Conservation (phyloP, 1,140 invertebrate genomes). For the Zaprionus inermis region DNA sequence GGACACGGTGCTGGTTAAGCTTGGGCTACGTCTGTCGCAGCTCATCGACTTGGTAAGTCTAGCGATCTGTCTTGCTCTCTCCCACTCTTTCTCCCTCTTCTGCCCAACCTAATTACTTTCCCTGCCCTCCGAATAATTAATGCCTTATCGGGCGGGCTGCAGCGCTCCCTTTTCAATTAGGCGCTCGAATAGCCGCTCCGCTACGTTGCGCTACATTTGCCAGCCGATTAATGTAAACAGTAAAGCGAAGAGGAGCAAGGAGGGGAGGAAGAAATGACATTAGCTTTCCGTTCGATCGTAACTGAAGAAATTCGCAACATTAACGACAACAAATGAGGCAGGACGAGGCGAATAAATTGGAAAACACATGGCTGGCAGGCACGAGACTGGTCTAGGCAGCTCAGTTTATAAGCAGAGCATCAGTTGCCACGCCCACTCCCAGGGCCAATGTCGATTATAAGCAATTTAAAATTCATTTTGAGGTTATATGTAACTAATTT, state of each 20-base stretch:
- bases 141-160: slow-evolving; percentile 44
- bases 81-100: neutral
- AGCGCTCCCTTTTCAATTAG: slow-evolving; percentile 68
- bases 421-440: no score
- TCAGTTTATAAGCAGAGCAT: no score
- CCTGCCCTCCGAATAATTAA: slow-evolving; percentile 54
- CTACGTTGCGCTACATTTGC: slow-evolving; percentile 69
- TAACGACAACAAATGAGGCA: slow-evolving; percentile 59
- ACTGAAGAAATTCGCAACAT: slow-evolving; percentile 57
- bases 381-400: neutral
- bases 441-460: no score
- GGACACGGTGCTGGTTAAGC: slow-evolving; percentile 95
- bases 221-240: slow-evolving; percentile 37
- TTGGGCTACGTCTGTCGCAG: slow-evolving; percentile 96
- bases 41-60: slow-evolving; percentile 95
- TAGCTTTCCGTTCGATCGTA: slow-evolving; percentile 43
- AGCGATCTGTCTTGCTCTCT: neutral
- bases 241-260: neutral
- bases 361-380: neutral
- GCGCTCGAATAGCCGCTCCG: slow-evolving; percentile 37
- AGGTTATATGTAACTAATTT: no score
- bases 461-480: no score
- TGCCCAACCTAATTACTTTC: neutral
- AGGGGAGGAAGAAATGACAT: slow-evolving; percentile 36
- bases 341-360: neutral